Evolutionary conservation across 2,888 invertebrate genomes (phyloP), one percentile per base, ranked within the genome.

Genomic region (Sminthurinus aureus): DNA sequence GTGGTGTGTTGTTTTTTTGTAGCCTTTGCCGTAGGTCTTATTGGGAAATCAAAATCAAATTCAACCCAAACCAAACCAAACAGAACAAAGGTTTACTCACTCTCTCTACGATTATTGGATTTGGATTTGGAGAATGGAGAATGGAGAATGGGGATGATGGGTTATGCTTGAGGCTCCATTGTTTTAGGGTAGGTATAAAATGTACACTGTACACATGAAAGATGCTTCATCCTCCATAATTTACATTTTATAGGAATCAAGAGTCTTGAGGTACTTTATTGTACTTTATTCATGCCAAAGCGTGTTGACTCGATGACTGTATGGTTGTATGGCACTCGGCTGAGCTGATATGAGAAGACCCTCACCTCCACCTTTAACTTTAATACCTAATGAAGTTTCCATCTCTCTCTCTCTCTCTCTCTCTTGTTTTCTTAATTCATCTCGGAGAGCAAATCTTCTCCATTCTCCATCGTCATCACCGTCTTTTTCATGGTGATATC

Each of bases 351-450:
- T 26, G 6, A 71, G 9, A 22, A 67, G 79, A 79, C 79, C 79
- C 69, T 69, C 69, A 79, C 79, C 79, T 79, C 50, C 50, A 79
- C 69, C 79, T 79, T 69, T 69, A 24, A 38, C 67, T 58, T 58
- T 52, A 77, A 77, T 77, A 77, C 11, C 77, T 77, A 77, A 77
- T 77, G 50, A 77, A 77, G 77, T 77, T 77, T 77, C 26, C 24
- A 26, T 26, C 26, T 38, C 26, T 74, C 38, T 38, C 38, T 38
- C 3, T 22, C 12, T 18, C 74, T 26, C 38, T 38, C 18, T 15
- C 4, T 58, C n/a, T n/a, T n/a, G n/a, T 58, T 11, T 69, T 69
- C 11, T 69, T 69, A 22, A 20, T 22, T 69, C 69, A 69, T 69
- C 69, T 20, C 11, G n/a, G n/a, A n/a, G n/a, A n/a, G n/a, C n/a